Conservation (phyloP, 2,113 vertebrate genomes). For the Muntiacus reevesi region DNA sequence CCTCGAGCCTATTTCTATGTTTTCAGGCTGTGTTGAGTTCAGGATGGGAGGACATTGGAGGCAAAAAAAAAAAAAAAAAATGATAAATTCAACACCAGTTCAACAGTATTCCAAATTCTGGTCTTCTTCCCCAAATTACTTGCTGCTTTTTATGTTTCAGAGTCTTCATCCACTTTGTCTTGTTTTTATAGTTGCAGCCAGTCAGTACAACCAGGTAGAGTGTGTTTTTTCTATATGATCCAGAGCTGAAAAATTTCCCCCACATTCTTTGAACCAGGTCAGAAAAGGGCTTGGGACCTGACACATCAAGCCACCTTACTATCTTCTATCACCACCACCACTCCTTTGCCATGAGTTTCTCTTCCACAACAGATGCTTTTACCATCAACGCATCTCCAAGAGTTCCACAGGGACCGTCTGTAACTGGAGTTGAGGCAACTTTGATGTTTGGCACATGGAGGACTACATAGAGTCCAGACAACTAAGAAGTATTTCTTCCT, state of each 20-base stretch:
- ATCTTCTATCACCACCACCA: background rate
- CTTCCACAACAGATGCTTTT: background rate
- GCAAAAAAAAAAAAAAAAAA: background rate
- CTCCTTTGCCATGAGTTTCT: background rate
- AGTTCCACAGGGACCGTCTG: background rate
- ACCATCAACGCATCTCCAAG: background rate
- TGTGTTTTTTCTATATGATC: background rate
- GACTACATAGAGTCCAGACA: background rate
- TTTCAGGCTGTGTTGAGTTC: background rate
- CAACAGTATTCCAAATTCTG: background rate
- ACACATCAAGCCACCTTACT: background rate
- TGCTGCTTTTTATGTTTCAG: background rate
- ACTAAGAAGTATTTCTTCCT: background rate
- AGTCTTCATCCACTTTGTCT: background rate
- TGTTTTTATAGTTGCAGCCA: background rate
- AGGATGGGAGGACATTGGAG: background rate
- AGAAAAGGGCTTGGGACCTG: background rate
- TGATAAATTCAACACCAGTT: background rate
- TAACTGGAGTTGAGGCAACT: background rate
- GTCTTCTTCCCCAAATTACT: background rate
- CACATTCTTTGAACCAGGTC: background rate
- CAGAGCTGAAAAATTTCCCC: background rate
- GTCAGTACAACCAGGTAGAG: background rate
- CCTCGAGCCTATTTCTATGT: background rate
- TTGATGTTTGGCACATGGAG: background rate